A percentile compares a stretch with the other conserved stretches of the same genome.
Conservation (phyloP, 2,797 vertebrate genomes). For the Coregonus sp. region DNA sequence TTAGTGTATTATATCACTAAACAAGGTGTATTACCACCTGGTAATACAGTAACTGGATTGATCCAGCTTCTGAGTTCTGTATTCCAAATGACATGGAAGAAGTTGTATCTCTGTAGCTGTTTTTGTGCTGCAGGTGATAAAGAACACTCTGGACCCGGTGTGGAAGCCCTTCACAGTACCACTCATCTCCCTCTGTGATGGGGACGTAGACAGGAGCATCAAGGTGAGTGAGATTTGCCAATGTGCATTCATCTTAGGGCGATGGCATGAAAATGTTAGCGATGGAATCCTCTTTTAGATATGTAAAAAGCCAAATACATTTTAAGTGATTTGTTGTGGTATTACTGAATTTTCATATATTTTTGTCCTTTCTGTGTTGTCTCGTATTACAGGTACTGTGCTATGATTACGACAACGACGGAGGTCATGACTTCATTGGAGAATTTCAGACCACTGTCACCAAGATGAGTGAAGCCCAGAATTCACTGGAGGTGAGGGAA, state of each 20-base stretch:
- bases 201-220: slow-evolving; percentile 89
- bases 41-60: background rate
- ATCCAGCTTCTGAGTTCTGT: background rate
- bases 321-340: no score
- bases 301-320: no score
- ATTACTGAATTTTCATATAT: background rate
- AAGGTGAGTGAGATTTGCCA: slow-evolving; percentile 76
- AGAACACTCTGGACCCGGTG: slow-evolving; percentile 93
- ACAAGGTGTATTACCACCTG: background rate
- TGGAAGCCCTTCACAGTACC: slow-evolving; percentile 96
- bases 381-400: slow-evolving; percentile 83
- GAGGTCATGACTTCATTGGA: slow-evolving; percentile 96
- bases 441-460: slow-evolving; percentile 89
- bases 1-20: background rate
- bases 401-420: slow-evolving; percentile 94
- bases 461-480: slow-evolving; percentile 88
- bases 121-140: slow-evolving; percentile 85
- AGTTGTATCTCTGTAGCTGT: background rate
- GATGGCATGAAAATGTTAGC: background rate
- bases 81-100: background rate
- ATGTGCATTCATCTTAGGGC: background rate
- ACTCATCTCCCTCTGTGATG: slow-evolving; percentile 92
- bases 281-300: background rate
- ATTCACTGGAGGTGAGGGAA: slow-evolving; percentile 79
- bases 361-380: background rate